phyloP scores from a whole-genome alignment of 2,797 vertebrate species.

The Pseudochirops corinnae region DNA sequence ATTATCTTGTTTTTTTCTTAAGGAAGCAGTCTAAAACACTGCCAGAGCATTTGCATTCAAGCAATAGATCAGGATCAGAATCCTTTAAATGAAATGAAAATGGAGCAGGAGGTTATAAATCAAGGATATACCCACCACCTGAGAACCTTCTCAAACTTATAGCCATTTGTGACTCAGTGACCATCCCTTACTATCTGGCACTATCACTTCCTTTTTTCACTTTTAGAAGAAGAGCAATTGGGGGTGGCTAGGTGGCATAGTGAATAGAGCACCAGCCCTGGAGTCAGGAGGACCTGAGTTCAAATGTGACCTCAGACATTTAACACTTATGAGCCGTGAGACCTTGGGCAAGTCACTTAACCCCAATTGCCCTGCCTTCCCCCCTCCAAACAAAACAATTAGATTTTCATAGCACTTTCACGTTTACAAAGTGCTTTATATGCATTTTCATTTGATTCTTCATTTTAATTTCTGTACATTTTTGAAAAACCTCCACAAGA shows the following conservation, averaged over 20 bases:
- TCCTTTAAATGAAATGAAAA: background rate
- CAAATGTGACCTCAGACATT: too few relatives aligned
- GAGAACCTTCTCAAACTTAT: background rate
- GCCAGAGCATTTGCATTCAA: background rate
- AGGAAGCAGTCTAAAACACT: background rate
- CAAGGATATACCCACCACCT: background rate
- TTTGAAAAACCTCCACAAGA: background rate
- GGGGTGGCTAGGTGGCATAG: too few relatives aligned
- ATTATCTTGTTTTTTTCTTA: background rate
- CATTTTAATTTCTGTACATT: background rate
- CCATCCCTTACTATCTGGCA: background rate
- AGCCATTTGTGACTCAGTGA: background rate
- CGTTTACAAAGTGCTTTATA: background rate
- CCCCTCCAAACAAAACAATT: background rate
- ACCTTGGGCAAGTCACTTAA: too few relatives aligned
- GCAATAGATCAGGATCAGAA: background rate
- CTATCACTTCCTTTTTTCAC: background rate
- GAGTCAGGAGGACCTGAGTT: too few relatives aligned
- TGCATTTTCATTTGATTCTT: background rate
- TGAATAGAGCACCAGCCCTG: too few relatives aligned
- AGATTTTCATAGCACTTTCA: slow-evolving; percentile 8
- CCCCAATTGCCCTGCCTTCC: too few relatives aligned
- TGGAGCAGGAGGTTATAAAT: background rate
- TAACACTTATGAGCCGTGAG: too few relatives aligned
- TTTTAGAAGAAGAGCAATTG: background rate